Evolutionary conservation across 2,888 invertebrate species (phyloP).

Genomic region (Netelia melanura): DNA sequence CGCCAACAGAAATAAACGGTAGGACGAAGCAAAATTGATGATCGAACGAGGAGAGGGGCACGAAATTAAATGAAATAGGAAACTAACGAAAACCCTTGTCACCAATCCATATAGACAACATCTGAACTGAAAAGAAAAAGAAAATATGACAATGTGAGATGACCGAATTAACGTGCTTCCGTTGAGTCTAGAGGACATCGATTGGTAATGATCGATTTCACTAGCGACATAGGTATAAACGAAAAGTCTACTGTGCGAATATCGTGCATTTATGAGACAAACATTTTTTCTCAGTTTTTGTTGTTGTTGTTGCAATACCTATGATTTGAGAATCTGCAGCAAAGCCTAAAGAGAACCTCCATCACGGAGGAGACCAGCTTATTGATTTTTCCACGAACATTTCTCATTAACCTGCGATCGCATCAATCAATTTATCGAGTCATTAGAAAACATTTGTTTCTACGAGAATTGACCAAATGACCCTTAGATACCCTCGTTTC

Average conservation of each 20-base stretch:
- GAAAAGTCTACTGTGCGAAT: constrained; percentile 62
- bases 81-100: neutral
- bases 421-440: constrained; percentile 75
- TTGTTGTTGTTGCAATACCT: constrained; percentile 84
- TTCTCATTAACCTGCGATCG: constrained; percentile 87
- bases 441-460: constrained; percentile 74
- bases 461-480: constrained; percentile 56
- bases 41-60: constrained; percentile 10
- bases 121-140: neutral
- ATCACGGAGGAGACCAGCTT: constrained; percentile 90
- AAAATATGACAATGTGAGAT: constrained; percentile 16
- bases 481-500: constrained; percentile 71
- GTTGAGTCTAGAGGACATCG: constrained; percentile 8
- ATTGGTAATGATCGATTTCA: constrained; percentile 9
- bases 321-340: constrained; percentile 89
- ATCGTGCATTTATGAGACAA: constrained; percentile 64
- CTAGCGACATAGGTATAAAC: constrained; percentile 35
- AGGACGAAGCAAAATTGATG: constrained; percentile 27
- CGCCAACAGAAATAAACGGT: constrained; percentile 24
- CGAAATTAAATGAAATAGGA: constrained; percentile 30
- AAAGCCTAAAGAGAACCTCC: constrained; percentile 90
- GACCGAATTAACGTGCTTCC: constrained; percentile 33
- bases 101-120: constrained; percentile 7
- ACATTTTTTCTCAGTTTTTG: constrained; percentile 57
- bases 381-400: constrained; percentile 89